phyloP scores from a whole-genome alignment of 1,140 invertebrate species.

The Drosophila pseudoananassae region DNA sequence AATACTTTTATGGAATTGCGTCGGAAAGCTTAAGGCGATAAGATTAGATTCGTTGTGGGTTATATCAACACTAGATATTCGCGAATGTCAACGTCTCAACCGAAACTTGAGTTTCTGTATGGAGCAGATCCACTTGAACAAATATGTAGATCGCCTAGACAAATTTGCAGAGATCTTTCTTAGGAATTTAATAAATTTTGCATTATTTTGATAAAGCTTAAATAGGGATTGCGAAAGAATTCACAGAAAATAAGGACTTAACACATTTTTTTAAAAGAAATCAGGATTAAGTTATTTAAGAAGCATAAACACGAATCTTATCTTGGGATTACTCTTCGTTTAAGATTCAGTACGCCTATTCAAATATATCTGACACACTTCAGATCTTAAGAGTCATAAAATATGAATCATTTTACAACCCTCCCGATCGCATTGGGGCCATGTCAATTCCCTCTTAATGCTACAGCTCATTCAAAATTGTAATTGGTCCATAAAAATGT shows the following conservation, averaged over 20 bases:
- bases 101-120: background rate
- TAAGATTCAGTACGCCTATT: slow-evolving; percentile 1
- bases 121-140: slow-evolving; percentile 18
- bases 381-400: slow-evolving; percentile 27
- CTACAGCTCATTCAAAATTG: slow-evolving; percentile 29
- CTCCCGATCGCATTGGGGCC: slow-evolving; percentile 5
- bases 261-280: slow-evolving; percentile 20
- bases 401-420: slow-evolving; percentile 25
- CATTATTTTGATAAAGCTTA: slow-evolving; percentile 20
- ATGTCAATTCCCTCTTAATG: slow-evolving; percentile 26
- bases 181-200: slow-evolving; percentile 19
- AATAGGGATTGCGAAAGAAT: slow-evolving; percentile 13
- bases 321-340: background rate
- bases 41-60: slow-evolving; percentile 40
- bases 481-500: slow-evolving; percentile 58
- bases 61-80: slow-evolving; percentile 36
- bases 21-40: slow-evolving; percentile 11
- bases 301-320: background rate
- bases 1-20: slow-evolving; percentile 13
- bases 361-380: slow-evolving; percentile 9
- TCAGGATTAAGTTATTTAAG: background rate
- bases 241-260: slow-evolving; percentile 9
- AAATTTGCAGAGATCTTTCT: slow-evolving; percentile 41
- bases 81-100: slow-evolving; percentile 1
- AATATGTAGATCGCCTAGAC: slow-evolving; percentile 20